Evolutionary conservation across 2,797 vertebrate species (phyloP).

Genomic region (Anableps anableps): DNA sequence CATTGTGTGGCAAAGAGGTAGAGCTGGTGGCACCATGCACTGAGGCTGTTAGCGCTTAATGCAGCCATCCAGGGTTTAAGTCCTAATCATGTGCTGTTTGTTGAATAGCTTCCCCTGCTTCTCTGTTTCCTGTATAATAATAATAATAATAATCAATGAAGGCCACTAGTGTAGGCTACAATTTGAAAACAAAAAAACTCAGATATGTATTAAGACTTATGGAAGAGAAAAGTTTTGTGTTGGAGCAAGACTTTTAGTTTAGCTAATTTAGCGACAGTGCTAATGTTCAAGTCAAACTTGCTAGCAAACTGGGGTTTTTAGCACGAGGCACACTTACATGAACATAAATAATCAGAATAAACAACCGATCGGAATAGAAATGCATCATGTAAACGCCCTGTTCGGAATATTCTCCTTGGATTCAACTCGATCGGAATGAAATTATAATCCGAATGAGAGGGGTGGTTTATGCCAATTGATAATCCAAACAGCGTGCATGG

Average conservation of each 20-base stretch:
- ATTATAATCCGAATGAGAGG: no score
- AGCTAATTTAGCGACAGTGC: not conserved
- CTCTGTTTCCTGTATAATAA: not conserved
- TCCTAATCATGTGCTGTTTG: not conserved
- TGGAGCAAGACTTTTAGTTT: not conserved
- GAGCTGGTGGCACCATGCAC: not conserved
- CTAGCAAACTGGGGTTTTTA: not conserved
- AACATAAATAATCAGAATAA: no score
- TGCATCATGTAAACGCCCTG: no score
- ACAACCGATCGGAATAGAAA: no score
- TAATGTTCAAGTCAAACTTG: not conserved
- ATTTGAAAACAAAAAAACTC: not conserved
- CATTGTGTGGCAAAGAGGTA: not conserved
- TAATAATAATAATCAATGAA: no score
- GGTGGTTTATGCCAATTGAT: no score
- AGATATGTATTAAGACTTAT: not conserved
- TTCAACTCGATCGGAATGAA: no score
- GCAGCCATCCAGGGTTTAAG: no score
- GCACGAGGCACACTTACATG: not conserved
- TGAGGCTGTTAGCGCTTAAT: not conserved
- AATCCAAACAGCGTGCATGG: no score
- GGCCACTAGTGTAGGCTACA: not conserved
- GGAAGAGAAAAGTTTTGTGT: not conserved
- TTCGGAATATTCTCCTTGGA: no score
- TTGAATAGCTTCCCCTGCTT: no score